Percentiles rank a stretch among this genome's conserved stretches.
phyloP scores from a whole-genome alignment of 2,888 invertebrate genomes.

The Eupsilia transversa region DNA sequence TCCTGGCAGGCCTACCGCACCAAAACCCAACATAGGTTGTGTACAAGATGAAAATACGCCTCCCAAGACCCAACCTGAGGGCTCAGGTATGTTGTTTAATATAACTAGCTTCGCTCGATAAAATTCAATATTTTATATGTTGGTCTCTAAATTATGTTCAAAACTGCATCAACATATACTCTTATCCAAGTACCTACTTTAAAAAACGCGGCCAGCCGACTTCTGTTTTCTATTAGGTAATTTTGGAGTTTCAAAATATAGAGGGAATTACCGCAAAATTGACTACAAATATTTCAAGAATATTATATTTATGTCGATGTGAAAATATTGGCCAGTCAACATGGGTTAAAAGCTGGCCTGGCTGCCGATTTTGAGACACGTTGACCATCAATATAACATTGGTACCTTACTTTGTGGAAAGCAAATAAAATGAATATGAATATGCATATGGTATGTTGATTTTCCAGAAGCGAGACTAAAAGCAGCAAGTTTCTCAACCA shows the following conservation, averaged over 20 bases:
- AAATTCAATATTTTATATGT: background rate
- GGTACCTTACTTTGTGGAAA: no score
- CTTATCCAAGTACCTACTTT: background rate
- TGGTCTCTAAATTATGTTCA: background rate
- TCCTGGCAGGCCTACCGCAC: slow-evolving; percentile 57
- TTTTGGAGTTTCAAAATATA: no score
- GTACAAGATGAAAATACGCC: slow-evolving; percentile 41
- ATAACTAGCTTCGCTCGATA: background rate
- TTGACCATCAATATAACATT: background rate
- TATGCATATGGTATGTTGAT: no score
- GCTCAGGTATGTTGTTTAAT: slow-evolving; percentile 64
- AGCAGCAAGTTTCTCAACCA: slow-evolving; percentile 82
- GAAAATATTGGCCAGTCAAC: background rate
- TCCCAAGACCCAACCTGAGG: slow-evolving; percentile 55
- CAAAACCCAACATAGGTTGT: slow-evolving; percentile 66
- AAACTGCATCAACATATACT: background rate
- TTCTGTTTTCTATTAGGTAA: background rate
- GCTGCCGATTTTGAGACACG: background rate
- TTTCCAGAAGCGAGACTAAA: slow-evolving; percentile 74
- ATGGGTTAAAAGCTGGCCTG: no score
- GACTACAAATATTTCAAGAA: background rate
- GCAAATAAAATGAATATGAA: no score
- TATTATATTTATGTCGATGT: background rate
- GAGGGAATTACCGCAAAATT: no score
- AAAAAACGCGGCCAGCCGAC: background rate